A percentile compares a stretch with the other conserved stretches of the same genome.
phyloP scores from a whole-genome alignment of 92 coral and sea anemone genomes.

The Phymanthus crucifer region DNA sequence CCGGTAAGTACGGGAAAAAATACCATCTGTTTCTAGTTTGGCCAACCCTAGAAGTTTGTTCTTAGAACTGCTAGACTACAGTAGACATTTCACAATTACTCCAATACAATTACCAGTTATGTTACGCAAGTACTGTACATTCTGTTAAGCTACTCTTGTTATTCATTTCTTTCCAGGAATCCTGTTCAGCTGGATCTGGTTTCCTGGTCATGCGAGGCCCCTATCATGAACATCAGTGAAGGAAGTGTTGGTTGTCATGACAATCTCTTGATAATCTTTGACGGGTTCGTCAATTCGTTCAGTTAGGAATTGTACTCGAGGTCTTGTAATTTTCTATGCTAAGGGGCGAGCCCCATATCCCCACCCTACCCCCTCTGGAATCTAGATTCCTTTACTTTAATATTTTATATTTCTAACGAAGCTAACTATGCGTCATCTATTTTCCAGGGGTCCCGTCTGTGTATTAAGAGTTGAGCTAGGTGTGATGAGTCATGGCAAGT shows the following conservation, averaged over 20 bases:
- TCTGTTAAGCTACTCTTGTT: no score
- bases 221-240: conserved; percentile 73
- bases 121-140: no score
- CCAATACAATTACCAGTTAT: no score
- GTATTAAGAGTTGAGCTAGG: conserved; percentile 92
- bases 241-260: conserved; percentile 90
- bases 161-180: conserved; percentile 13
- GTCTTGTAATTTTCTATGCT: no score
- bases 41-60: neutral
- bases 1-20: conserved; percentile 66
- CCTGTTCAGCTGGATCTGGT: conserved; percentile 63
- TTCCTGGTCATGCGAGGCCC: conserved; percentile 92
- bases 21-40: no score
- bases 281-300: conserved; percentile 87
- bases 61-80: no score
- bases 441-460: conserved; percentile 84
- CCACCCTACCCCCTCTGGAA: neutral
- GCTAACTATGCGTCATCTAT: no score
- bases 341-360: no score
- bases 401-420: no score
- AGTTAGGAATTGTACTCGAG: no score
- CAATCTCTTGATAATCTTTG: conserved; percentile 80
- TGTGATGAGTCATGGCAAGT: conserved; percentile 74
- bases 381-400: no score
- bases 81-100: neutral